Evolutionary conservation across 1,140 invertebrate genomes (phyloP).

Genomic region (Bicyclus anynana): DNA sequence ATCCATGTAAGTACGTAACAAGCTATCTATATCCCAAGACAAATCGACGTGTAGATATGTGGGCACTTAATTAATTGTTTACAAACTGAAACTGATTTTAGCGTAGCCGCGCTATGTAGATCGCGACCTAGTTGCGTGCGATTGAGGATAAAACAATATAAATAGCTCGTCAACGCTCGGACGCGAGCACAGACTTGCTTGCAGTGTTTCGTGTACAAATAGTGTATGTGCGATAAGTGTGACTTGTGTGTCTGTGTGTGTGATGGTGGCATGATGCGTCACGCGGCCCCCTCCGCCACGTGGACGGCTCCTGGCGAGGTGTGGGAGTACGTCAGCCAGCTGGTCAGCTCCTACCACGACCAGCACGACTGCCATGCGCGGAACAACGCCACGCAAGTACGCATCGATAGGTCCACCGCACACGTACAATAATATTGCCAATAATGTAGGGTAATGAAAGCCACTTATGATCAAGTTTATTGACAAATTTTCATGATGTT

Average conservation of each 20-base stretch:
- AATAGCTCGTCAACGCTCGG: constrained; percentile 68
- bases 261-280: constrained; percentile 69
- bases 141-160: constrained; percentile 76
- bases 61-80: constrained; percentile 37
- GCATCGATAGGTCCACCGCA: not conserved
- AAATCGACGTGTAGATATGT: constrained; percentile 1
- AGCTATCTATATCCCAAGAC: not conserved
- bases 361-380: constrained; percentile 68
- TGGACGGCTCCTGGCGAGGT: constrained; percentile 71
- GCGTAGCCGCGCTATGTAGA: constrained; percentile 62
- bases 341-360: constrained; percentile 71
- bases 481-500: too few relatives aligned
- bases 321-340: constrained; percentile 71
- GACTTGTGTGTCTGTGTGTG: constrained; percentile 18
- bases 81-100: constrained; percentile 53
- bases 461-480: too few relatives aligned
- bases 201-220: constrained; percentile 13
- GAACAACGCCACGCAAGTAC: constrained; percentile 1
- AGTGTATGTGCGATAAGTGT: constrained; percentile 34
- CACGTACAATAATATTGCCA: too few relatives aligned
- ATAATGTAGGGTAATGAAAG: too few relatives aligned
- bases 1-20: too few relatives aligned
- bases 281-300: constrained; percentile 52
- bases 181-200: constrained; percentile 40
- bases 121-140: constrained; percentile 71